Evolutionary conservation across 1,140 invertebrate genomes (phyloP), one percentile per base, ranked within the genome.

Genomic region (Elymnias hypermnestra): DNA sequence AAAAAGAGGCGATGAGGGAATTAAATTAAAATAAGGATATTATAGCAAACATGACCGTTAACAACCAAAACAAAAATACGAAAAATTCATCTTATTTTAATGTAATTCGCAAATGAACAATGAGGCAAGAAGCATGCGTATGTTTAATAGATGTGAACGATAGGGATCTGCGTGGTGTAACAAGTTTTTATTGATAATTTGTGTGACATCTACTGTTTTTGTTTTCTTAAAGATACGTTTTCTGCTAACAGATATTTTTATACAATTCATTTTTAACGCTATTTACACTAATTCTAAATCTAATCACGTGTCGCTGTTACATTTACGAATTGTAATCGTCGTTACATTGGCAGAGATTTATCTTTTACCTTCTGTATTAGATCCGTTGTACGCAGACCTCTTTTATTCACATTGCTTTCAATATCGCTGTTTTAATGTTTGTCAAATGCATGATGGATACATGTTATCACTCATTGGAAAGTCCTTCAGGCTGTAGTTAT

Each of bases 61-160:
- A 52, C 42, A 40, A 41, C 57, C 22, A 26, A 36, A 39, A 29
- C 29, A 13, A 54, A 48, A 35, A n/a, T n/a, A n/a, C n/a, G n/a
- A n/a, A n/a, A 37, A 36, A 42, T 52, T 58, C 44, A 68, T 72
- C 76, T 83, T 84, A 81, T 81, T 81, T 83, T 83, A 77, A 81
- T 81, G 57, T 77, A 74, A 83, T 82, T 81, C 73, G 69, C 60
- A 38, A 59, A 71, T 57, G 57, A 68, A 78, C 75, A 47, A 63
- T 66, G 66, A 89, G 88, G 89, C 88, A 89, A 88, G 88, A 89
- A 89, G 88, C 89, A 90, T 90, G 88, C 88, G 89, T 81, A 63
- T 69, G 49, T 10, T 49, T 21, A 33, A 33, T 57, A 57, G 35
- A 61, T 67, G 71, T 74, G 64, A 63, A 55, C 48, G 63, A 66